A percentile compares a stretch with the other conserved stretches of the same genome.
phyloP scores from a whole-genome alignment of 2,888 invertebrate genomes.

The Cyclophora punctaria region DNA sequence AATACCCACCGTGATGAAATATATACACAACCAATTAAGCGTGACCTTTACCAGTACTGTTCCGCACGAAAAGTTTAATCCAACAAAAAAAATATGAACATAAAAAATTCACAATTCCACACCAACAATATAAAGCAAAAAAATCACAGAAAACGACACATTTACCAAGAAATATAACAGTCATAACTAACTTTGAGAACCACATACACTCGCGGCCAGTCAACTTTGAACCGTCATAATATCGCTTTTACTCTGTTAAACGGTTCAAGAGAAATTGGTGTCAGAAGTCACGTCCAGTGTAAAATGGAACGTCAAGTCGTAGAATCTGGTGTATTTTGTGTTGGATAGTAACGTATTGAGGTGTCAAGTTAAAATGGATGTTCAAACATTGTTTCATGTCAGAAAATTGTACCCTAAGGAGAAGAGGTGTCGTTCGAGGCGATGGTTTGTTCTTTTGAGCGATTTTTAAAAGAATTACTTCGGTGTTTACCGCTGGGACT shows the following conservation, averaged over 20 bases:
- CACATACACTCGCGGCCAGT: slow-evolving; percentile 22
- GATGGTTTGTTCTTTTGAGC: slow-evolving; percentile 12
- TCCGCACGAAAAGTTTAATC: too few species aligned
- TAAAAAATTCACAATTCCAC: slow-evolving; percentile 7
- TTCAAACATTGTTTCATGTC: slow-evolving; percentile 26
- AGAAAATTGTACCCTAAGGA: slow-evolving; percentile 29
- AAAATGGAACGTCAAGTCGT: slow-evolving; percentile 19
- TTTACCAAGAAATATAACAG: slow-evolving; percentile 48
- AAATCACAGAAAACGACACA: slow-evolving; percentile 36
- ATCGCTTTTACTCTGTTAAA: background rate
- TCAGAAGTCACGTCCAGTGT: slow-evolving; percentile 18
- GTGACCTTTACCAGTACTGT: too few species aligned
- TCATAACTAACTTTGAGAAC: slow-evolving; percentile 40
- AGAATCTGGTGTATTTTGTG: slow-evolving; percentile 11
- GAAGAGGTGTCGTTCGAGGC: slow-evolving; percentile 1
- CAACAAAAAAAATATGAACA: too few species aligned
- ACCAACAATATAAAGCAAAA: slow-evolving; percentile 20
- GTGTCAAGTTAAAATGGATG: slow-evolving; percentile 20
- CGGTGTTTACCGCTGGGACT: background rate
- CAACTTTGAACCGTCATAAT: slow-evolving; percentile 10
- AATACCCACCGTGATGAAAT: too few species aligned
- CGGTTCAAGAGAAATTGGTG: slow-evolving; percentile 18
- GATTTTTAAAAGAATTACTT: slow-evolving; percentile 8
- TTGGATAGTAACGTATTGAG: slow-evolving; percentile 11
- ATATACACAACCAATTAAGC: too few species aligned